Percentiles rank a stretch among this genome's conserved stretches.
These are phyloP conservation scores for Petrophora chlorosata DNA, from an alignment of 2,888 invertebrate genomes.

Conservation along the genomic window DNA sequence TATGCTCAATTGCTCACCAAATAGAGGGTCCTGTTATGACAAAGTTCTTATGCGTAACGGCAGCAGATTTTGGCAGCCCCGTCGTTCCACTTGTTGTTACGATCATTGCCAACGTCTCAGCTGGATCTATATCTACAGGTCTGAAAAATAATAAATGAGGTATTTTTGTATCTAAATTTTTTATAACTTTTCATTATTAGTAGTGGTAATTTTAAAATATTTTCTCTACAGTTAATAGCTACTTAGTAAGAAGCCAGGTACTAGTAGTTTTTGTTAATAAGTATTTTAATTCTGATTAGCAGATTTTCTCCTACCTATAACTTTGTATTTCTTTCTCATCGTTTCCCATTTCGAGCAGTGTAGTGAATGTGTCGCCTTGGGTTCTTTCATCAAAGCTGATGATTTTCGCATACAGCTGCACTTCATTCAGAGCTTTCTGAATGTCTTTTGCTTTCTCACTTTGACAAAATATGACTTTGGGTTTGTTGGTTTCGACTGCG, in stretches of 20 bases:
- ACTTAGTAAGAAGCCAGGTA: too few relatives aligned
- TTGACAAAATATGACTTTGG: constrained; percentile 59
- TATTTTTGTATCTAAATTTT: background rate
- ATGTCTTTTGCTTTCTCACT: constrained; percentile 52
- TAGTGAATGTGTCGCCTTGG: constrained; percentile 43
- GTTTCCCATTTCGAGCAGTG: constrained; percentile 46
- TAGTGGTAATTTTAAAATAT: too few relatives aligned
- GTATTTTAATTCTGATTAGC: too few relatives aligned
- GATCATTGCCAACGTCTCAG: constrained; percentile 35
- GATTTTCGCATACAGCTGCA: constrained; percentile 44
- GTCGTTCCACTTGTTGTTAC: constrained; percentile 46
- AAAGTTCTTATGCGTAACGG: constrained; percentile 36
- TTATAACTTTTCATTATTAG: too few relatives aligned
- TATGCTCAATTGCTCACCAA: constrained; percentile 44
- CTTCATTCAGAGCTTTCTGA: constrained; percentile 47
- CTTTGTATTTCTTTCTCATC: constrained; percentile 39
- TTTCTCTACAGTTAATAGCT: too few relatives aligned
- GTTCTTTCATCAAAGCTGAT: constrained; percentile 54
- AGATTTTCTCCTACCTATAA: constrained; percentile 54
- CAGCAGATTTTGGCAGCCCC: constrained; percentile 42
- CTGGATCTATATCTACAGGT: constrained; percentile 40
- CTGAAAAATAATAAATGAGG: constrained; percentile 38
- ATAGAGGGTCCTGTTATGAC: constrained; percentile 25
- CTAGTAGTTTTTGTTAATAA: too few relatives aligned
- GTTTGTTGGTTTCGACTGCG: constrained; percentile 43